Evolutionary conservation across 1,140 invertebrate species (phyloP), one percentile per base, ranked within the genome.

Genomic region (Brachionus sp.): DNA sequence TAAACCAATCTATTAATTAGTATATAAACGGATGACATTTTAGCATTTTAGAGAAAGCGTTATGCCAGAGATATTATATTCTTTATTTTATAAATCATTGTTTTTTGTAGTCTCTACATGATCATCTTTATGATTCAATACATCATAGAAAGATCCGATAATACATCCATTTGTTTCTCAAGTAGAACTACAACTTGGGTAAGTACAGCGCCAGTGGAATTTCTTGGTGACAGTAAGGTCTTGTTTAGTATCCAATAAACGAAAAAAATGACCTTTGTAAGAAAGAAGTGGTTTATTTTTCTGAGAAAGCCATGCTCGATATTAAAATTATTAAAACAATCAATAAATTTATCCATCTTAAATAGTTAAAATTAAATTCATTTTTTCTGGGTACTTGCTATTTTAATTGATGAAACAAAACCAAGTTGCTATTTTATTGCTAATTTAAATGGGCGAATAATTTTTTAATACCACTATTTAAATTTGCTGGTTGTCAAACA

Each of bases 131-230:
- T 64, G 29, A 13, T 64, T 64, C 29, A 64, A 64, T 25, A 64
- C 16, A 25, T 23, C 62, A 64, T 64, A 64, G 25, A 23, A 64
- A 29, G 62, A 64, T 64, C 62, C 62, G 62, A 64, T 16, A 29
- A 64, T 64, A 64, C 62, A 64, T 62, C 57, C 57, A 62, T 25
- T 62, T 62, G 57, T 62, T 62, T 62, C 16, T 4, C 57, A 62
- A 62, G 62, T 64, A 64, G 62, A 64, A 64, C 62, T 25, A 7
- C 62, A 64, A 64, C 29, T 64, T 64, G 23, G 23, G 7, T 64
- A 29, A 64, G 62, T 64, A 64, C 62, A 64, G 23, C 62, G 62
- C 62, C 62, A 64, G 29, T 13, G 16, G 16, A 64, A 64, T 29
- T 64, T 23, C 29, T 64, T 64, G 23, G 23, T 64, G 2, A 16